Evolutionary conservation across 2,797 vertebrate genomes (phyloP), one percentile per base, ranked within the genome.

Genomic region (Gambusia yucatana): DNA sequence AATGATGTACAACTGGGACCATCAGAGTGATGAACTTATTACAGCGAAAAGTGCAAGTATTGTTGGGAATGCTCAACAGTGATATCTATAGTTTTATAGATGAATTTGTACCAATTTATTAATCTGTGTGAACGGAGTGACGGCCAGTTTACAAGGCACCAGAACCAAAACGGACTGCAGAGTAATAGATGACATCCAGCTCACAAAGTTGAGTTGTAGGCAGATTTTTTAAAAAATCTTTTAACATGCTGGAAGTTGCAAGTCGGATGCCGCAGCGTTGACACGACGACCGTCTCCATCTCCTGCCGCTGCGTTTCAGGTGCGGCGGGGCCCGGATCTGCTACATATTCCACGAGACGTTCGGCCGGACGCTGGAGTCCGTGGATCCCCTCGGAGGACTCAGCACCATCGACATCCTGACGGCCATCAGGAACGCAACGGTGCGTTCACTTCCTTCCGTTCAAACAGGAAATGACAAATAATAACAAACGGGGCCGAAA

Each of bases 291-390:
- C 82, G 77, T 82, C 80, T 83, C 86, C 84, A 81, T 91, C 81
- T 81, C 89, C 8, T 84, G 30, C 83, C 79, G 83, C 80, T 87
- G 13, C 85, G 80, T 86, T 89, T 90, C 94, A 99, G 98, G 89
- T 99, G 98, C 0, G 98, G 98, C 10, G 98, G 98, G 94, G 98
- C 98, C 84, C 94, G 98, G 83, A 99, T 99, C 92, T 99, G 98
- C 92, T 99, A 99, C 82, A 99, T 99, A 89, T 99, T 99, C 94
- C 98, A 99, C 65, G 98, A 99, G 93, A 99, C 98, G 16, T 99
- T 99, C 85, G 98, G 98, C 74, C 95, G 98, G 90, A 99, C 98
- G 30, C 89, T 99, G 95, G 98, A 99, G 94, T 99, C 98, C 3
- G 98, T 99, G 83, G 98, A 99, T 92, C 97, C 98, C 0, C 92